These are phyloP conservation scores for Chondrilla cf. caribensis DNA, from an alignment of 37 sponge, comb jelly and placozoan genomes.

Conservation along the genomic window DNA sequence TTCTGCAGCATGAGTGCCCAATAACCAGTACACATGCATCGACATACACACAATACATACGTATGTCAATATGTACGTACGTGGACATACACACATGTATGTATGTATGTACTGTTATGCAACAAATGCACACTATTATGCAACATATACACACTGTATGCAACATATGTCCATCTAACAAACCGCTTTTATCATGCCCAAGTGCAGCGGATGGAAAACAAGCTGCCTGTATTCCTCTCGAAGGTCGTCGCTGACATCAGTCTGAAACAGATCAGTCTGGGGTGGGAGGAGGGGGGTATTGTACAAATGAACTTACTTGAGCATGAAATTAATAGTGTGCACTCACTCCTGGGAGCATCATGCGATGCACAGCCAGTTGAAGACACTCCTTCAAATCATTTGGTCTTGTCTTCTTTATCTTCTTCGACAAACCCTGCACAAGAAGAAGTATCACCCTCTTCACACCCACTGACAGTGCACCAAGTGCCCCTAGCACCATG, in stretches of 20 bases:
- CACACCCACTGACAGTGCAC: too few relatives aligned
- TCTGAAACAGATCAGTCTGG: constrained; percentile 86
- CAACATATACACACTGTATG: not conserved
- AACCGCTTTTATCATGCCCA: constrained; percentile 73
- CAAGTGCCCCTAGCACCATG: not conserved
- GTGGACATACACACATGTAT: not conserved
- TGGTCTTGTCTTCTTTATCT: constrained; percentile 68
- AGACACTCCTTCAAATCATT: constrained; percentile 75
- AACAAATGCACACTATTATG: not conserved
- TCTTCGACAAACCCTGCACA: constrained; percentile 56
- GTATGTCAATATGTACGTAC: not conserved
- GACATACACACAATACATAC: not conserved
- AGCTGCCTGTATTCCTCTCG: constrained; percentile 70
- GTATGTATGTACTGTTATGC: not conserved
- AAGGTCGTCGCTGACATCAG: constrained; percentile 73
- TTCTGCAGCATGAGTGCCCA: constrained; percentile 65
- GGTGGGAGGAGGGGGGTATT: not conserved
- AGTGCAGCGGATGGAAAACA: constrained; percentile 82
- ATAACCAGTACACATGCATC: not conserved
- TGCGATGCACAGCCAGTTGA: constrained; percentile 61
- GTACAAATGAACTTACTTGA: not conserved
- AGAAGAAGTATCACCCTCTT: too few relatives aligned
- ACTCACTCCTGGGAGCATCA: constrained; percentile 85
- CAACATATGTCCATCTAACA: too few relatives aligned
- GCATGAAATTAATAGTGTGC: not conserved